Evolutionary conservation across 1,140 invertebrate species (phyloP).

Genomic region (Temnothorax nylanderi): DNA sequence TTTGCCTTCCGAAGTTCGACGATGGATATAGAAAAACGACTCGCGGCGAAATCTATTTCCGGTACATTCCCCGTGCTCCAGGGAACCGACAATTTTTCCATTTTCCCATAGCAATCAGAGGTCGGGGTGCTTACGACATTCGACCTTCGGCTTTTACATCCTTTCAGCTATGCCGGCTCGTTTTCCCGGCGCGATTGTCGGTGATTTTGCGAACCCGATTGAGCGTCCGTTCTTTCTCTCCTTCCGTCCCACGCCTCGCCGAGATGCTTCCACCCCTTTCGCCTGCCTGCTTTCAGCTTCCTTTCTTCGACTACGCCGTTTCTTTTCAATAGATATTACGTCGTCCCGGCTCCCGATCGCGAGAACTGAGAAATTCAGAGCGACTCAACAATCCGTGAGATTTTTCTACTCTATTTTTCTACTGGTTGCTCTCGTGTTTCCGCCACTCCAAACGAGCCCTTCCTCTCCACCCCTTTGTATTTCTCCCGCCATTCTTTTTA

Average conservation of each 20-base stretch:
- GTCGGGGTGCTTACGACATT: conserved; percentile 29
- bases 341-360: conserved; percentile 38
- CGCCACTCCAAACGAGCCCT: conserved; percentile 6
- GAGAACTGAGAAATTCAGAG: conserved; percentile 40
- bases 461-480: neutral
- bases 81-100: conserved; percentile 67
- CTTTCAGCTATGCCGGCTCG: conserved; percentile 38
- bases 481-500: conserved; percentile 1
- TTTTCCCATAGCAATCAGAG: conserved; percentile 66
- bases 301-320: conserved; percentile 45
- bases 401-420: conserved; percentile 61
- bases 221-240: conserved; percentile 47
- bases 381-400: conserved; percentile 61
- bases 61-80: conserved; percentile 31
- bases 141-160: conserved; percentile 40
- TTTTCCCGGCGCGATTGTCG: conserved; percentile 56
- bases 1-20: conserved; percentile 18
- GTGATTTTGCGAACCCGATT: conserved; percentile 63
- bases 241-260: neutral
- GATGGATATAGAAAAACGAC: conserved; percentile 23
- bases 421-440: conserved; percentile 42
- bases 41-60: conserved; percentile 48
- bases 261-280: conserved; percentile 54
- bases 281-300: conserved; percentile 43
- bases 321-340: conserved; percentile 62